Evolutionary conservation across 2,113 vertebrate species (phyloP).

Genomic region (Puffinus mauretanicus): DNA sequence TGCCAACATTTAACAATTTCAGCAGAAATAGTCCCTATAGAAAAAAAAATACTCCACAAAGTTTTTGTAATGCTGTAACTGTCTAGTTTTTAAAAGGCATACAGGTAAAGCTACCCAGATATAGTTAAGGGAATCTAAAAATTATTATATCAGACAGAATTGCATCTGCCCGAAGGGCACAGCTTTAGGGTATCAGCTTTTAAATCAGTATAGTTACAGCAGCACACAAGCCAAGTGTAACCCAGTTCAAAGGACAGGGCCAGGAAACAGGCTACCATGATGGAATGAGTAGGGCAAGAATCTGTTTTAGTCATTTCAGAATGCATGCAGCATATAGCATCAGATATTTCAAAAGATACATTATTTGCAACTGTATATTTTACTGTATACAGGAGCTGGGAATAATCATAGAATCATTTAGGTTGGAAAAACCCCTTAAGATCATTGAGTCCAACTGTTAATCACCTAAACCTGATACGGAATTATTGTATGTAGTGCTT

Average conservation of each 20-base stretch:
- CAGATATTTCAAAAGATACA: neutral
- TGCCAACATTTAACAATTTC: neutral
- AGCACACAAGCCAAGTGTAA: neutral
- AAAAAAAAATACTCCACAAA: neutral
- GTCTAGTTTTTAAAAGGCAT: neutral
- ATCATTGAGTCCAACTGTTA: neutral
- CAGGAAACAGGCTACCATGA: neutral
- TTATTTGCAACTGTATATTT: neutral
- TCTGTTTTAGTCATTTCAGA: neutral
- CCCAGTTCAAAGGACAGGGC: neutral
- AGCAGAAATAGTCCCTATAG: neutral
- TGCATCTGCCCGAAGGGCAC: neutral
- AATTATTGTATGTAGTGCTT: neutral
- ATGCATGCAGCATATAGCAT: neutral
- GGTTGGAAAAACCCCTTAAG: neutral
- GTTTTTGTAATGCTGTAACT: neutral
- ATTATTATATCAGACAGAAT: neutral
- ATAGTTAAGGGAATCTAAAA: neutral
- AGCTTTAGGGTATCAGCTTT: neutral
- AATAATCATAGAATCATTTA: neutral
- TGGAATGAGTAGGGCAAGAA: neutral
- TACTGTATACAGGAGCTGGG: neutral
- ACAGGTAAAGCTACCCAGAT: neutral
- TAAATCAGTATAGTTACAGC: rapidly evolving
- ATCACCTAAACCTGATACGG: neutral